Conservation (phyloP, 2,797 vertebrate species). For the Simalia tracyae region DNA sequence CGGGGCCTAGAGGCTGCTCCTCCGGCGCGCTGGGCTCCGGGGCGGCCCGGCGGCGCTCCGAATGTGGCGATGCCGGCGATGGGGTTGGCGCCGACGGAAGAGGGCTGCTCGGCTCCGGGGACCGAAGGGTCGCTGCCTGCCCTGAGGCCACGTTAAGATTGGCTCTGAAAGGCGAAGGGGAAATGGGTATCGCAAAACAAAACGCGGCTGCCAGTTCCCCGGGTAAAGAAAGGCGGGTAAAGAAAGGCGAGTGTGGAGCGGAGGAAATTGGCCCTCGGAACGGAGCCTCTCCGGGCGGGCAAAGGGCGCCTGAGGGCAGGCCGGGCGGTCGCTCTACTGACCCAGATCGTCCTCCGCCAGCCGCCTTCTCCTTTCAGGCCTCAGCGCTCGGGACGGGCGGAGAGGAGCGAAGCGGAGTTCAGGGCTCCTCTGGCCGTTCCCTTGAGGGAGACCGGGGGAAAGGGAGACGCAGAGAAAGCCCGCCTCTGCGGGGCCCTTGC, state of each 20-base stretch:
- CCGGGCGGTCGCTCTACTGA: not conserved
- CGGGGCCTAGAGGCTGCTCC: not conserved
- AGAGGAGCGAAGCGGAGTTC: not conserved
- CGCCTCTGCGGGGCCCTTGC: not conserved
- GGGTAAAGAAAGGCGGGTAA: not conserved
- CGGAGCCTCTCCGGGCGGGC: not conserved
- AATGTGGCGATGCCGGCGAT: not conserved
- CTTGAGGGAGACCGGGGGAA: not conserved
- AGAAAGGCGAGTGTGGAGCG: too few species aligned
- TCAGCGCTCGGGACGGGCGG: not conserved
- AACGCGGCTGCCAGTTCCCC: not conserved
- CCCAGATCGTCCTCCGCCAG: not conserved
- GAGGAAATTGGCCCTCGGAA: not conserved
- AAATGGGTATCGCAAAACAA: not conserved
- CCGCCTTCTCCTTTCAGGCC: not conserved
- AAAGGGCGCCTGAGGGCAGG: not conserved
- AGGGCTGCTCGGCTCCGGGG: not conserved
- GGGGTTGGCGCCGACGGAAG: not conserved
- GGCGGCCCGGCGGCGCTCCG: not conserved
- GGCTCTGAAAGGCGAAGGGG: too few species aligned
- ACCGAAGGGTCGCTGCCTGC: not conserved
- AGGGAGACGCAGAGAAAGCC: too few species aligned
- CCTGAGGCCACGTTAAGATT: too few species aligned
- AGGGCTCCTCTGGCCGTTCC: not conserved
- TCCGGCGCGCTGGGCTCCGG: not conserved